These are phyloP conservation scores for Ips typographus DNA, from an alignment of 1,140 invertebrate species.

Conservation along the genomic window DNA sequence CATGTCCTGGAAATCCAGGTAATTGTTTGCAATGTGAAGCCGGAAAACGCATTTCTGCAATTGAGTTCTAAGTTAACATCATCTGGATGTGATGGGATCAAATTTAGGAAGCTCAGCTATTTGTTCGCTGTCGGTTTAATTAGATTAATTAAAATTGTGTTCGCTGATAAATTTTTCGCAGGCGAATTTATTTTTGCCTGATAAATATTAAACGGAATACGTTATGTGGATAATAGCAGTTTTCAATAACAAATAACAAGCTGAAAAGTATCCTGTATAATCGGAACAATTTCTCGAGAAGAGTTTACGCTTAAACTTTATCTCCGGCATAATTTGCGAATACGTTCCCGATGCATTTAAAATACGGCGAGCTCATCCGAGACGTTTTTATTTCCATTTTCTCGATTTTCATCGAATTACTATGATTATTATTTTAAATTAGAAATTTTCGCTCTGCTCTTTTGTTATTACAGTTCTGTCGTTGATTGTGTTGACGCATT, in stretches of 20 bases:
- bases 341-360: constrained; percentile 8
- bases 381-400: constrained; percentile 7
- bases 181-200: constrained; percentile 1
- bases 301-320: constrained; percentile 7
- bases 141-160: neutral
- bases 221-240: too few relatives aligned
- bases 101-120: neutral
- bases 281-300: constrained; percentile 1
- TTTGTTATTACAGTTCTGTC: constrained; percentile 8
- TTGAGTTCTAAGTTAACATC: constrained; percentile 1
- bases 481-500: constrained; percentile 19
- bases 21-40: neutral
- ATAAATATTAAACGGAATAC: too few relatives aligned
- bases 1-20: neutral
- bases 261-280: constrained; percentile 2
- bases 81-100: constrained; percentile 1
- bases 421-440: constrained; percentile 17
- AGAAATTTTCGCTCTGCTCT: constrained; percentile 11
- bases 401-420: constrained; percentile 11
- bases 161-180: neutral
- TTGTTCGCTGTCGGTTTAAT: too few relatives aligned
- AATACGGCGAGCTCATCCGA: neutral
- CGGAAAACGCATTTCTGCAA: neutral
- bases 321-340: constrained; percentile 9
- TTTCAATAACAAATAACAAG: neutral